These are phyloP conservation scores for Nyctereutes procyonoides DNA, from an alignment of 2,113 vertebrate genomes.

Conservation along the genomic window DNA sequence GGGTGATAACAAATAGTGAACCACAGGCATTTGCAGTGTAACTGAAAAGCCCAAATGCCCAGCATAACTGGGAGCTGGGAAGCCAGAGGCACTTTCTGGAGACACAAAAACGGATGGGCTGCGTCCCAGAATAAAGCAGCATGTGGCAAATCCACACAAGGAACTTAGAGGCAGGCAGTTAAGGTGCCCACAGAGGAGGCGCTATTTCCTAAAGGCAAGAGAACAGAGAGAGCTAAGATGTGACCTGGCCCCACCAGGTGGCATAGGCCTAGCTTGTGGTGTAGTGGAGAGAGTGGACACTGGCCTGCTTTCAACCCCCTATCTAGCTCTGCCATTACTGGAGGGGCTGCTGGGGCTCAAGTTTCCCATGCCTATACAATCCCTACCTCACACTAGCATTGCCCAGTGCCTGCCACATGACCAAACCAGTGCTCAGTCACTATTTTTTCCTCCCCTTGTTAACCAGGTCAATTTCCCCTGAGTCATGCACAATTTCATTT, in stretches of 20 bases:
- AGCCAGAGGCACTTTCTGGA: not conserved
- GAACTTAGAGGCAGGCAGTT: not conserved
- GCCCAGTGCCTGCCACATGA: not conserved
- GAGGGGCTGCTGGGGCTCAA: not conserved
- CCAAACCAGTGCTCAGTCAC: not conserved
- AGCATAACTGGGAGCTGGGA: not conserved
- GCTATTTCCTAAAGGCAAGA: not conserved
- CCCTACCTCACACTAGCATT: not conserved
- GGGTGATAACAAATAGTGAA: conserved; percentile 33
- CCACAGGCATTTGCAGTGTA: not conserved
- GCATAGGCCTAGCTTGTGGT: no score
- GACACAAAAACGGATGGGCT: not conserved
- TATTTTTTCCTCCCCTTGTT: not conserved
- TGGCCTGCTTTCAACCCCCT: not conserved
- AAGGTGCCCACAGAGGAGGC: not conserved
- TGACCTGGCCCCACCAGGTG: no score
- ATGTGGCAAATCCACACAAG: not conserved
- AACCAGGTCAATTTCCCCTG: not conserved
- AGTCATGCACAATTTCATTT: not conserved
- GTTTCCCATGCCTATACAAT: not conserved
- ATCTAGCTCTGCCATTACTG: not conserved
- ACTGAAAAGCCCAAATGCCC: not conserved
- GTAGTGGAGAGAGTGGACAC: not conserved
- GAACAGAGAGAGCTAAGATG: not conserved
- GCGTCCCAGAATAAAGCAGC: not conserved